Evolutionary conservation across 2,797 vertebrate genomes (phyloP).

Genomic region (Sebastes kiyomatsui): DNA sequence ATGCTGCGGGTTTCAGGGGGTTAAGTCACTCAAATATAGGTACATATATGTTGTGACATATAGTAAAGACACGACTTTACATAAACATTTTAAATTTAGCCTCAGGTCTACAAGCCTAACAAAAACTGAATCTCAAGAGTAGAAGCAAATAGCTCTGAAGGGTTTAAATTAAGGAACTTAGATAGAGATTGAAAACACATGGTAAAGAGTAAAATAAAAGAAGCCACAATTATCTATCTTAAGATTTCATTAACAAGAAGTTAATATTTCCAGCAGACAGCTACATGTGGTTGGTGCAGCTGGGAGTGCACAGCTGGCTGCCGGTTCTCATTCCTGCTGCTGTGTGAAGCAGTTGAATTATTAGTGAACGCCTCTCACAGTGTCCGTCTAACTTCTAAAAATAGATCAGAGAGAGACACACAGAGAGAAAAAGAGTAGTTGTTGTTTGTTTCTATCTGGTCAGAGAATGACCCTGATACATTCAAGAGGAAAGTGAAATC

Average conservation of each 20-base stretch:
- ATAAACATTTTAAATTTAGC: background rate
- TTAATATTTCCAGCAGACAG: slow-evolving; percentile 17
- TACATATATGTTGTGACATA: background rate
- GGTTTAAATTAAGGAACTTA: background rate
- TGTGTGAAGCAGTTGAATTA: slow-evolving; percentile 60
- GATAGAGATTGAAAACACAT: background rate
- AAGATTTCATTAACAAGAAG: slow-evolving; percentile 23
- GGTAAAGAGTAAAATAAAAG: background rate
- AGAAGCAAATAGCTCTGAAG: background rate
- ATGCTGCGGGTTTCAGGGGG: no score
- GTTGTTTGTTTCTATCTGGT: background rate
- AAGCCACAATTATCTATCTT: background rate
- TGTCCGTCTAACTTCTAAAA: slow-evolving; percentile 52
- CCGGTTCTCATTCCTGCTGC: slow-evolving; percentile 39
- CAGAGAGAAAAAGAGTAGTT: background rate
- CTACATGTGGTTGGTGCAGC: slow-evolving; percentile 17
- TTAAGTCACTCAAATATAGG: background rate
- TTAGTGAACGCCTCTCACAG: slow-evolving; percentile 58
- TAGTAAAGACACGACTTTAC: background rate
- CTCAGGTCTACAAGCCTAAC: background rate
- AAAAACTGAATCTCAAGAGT: background rate
- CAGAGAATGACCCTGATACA: background rate
- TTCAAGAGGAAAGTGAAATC: background rate
- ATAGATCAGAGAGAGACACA: slow-evolving; percentile 35
- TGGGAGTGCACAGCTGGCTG: slow-evolving; percentile 38